Base-by-base conservation (phyloP, 1,140 invertebrate species). In the Drosophila pruinosa region DNA sequence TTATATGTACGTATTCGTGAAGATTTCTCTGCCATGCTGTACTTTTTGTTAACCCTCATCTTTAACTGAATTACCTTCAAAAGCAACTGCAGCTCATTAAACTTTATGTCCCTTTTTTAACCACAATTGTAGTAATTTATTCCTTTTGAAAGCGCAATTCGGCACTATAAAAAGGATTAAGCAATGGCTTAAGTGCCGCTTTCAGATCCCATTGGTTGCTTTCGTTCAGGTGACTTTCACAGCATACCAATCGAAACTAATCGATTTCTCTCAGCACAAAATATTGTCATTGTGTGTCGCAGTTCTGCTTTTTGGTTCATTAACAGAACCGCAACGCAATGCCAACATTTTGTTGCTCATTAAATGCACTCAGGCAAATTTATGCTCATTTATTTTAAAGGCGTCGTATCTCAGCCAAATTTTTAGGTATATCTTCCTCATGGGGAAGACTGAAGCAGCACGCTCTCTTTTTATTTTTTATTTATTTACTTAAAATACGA, bases 301-400 rank as follows among this genome's bases (percentile, higher is more conserved):
- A 12, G 31, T 12, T 15, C 5, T 31, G 24, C 50, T 36, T 68
- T 67, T 28, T 36, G 19, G 54, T 4, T 45, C 38, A 70, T 70
- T 63, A 63, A 70, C n/a, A 52, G 31, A 19, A 14, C 7, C 34
- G 53, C 31, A 34, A 10, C 31, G 31, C 31, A 34, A 12, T 17
- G 22, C n/a, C 38, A 26, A 4, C 53, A 52, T 41, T 67, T 72
- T 59, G 62, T 72, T 65, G 53, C 62, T 67, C 69, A 72, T 72
- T 72, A 72, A 72, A 68, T 72, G 69, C 63, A 72, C 69, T 72
- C 54, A 67, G 54, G 53, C 69, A 72, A 72, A 72, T 72, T 72
- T 68, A 72, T 68, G 47, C 62, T 53, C 63, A 53, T 67, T 72
- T 67, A 58, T 67, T 67, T 71, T 52, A 64, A 56, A 64, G 31